These are phyloP conservation scores for Telmatherina bonti DNA, from an alignment of 2,797 vertebrate genomes.

Conservation along the genomic window DNA sequence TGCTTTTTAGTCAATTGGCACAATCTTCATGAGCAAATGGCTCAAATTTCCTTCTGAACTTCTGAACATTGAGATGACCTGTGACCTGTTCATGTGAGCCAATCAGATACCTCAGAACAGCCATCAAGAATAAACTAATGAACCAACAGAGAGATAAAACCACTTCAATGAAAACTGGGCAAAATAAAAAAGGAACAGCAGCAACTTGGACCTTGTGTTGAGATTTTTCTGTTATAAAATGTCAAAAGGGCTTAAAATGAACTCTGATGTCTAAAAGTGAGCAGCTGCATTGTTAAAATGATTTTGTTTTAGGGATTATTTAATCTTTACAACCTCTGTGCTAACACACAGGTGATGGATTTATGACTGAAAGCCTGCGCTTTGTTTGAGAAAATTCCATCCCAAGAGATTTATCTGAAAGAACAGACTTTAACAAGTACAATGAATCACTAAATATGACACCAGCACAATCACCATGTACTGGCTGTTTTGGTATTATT, in stretches of 20 bases:
- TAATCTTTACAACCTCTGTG: background rate
- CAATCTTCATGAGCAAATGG: background rate
- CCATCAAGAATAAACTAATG: background rate
- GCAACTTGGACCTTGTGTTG: background rate
- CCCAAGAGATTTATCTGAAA: slow-evolving; percentile 11
- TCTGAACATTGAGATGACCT: background rate
- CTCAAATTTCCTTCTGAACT: slow-evolving; percentile 7
- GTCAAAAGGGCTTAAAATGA: background rate
- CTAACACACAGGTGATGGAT: background rate
- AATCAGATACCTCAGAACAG: background rate
- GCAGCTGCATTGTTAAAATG: background rate
- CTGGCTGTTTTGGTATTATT: slow-evolving; percentile 63
- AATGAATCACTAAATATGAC: slow-evolving; percentile 60
- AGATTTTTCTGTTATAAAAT: slow-evolving; percentile 10
- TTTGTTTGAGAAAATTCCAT: slow-evolving; percentile 24
- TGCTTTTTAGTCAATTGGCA: background rate
- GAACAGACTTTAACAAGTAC: slow-evolving; percentile 19
- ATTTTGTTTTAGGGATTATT: too few relatives aligned
- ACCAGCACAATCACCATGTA: slow-evolving; percentile 51
- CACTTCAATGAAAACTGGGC: background rate
- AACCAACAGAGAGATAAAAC: background rate
- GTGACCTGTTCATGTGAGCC: background rate
- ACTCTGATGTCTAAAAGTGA: background rate
- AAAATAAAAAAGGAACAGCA: background rate
- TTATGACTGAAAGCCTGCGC: background rate